Base-by-base conservation (phyloP, 2,113 vertebrate genomes). In the Athene cunicularia region DNA sequence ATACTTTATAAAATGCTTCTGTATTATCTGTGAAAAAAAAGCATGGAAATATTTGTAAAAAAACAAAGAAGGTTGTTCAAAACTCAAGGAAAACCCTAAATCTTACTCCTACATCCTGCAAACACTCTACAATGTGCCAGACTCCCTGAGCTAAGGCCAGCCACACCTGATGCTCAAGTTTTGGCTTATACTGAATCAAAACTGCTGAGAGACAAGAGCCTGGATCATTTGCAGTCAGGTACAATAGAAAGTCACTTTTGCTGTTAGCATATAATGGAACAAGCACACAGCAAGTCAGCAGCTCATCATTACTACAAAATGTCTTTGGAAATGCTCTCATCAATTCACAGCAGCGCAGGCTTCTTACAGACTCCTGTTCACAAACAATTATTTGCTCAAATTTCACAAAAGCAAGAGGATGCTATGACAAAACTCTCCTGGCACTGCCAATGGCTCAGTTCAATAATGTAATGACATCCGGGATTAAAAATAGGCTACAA, bases 371-470 rank as follows among this genome's bases (percentile, higher is more conserved):
- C 93, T 88, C 93, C 87, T 90, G 90, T 89, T 97, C 93, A 87
- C 0, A 56, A 97, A 96, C 96, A 98, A 96, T 97, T 97, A 97
- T 97, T 98, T 95, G 94, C 97, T 97, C 91, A 94, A 96, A 96
- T 98, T 97, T 97, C 97, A 96, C 71, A 63, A 96, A 98, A 96
- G 94, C 91, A 80, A 88, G 88, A 97, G 86, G 93, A 97, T 92
- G 92, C 93, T 91, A 91, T 32, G 88, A 97, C 93, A 98, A 97
- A 98, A 97, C 90, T 97, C 94, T 95, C 92, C 32, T 32, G 89
- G 92, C 95, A 81, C 84, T 92, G 95, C 94, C 94, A 97, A 77
- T 1, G 14, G 92, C 95, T 93, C 88, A 84, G 94, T 97, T 98
- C 95, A 94, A 86, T 97, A 97, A 97, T 74, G 67, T 94, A 98